Evolutionary conservation across 2,113 vertebrate species (phyloP).

Genomic region (Hippopotamus amphibius): DNA sequence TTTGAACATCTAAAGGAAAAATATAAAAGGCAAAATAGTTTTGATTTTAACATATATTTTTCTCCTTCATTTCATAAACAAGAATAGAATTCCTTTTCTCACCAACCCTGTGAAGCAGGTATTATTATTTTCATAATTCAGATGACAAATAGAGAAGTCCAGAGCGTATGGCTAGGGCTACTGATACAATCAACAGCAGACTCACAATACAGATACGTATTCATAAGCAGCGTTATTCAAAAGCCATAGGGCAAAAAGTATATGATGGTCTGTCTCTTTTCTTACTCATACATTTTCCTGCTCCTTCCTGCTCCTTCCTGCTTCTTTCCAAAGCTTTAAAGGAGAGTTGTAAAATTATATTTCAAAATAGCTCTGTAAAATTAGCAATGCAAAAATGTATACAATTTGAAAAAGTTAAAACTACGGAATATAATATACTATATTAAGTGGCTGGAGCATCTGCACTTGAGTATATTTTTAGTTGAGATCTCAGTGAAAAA

Average conservation of each 20-base stretch:
- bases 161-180: conserved; percentile 39
- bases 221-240: background rate
- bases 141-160: conserved; percentile 38
- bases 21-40: background rate
- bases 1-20: background rate
- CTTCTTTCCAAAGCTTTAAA: background rate
- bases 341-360: background rate
- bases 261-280: background rate
- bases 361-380: conserved; percentile 23
- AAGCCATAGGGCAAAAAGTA: conserved; percentile 2
- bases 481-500: background rate
- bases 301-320: background rate
- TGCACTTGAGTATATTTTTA: background rate
- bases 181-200: background rate
- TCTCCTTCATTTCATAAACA: background rate
- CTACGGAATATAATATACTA: background rate
- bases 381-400: background rate
- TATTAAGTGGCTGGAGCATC: background rate
- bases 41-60: background rate
- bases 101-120: background rate
- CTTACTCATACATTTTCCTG: background rate
- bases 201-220: background rate
- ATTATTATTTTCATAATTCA: conserved; percentile 46
- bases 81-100: background rate
- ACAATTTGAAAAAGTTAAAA: background rate